Evolutionary conservation across 2,888 invertebrate species (phyloP), one percentile per base, ranked within the genome.

Genomic region (Adineta ricciae): DNA sequence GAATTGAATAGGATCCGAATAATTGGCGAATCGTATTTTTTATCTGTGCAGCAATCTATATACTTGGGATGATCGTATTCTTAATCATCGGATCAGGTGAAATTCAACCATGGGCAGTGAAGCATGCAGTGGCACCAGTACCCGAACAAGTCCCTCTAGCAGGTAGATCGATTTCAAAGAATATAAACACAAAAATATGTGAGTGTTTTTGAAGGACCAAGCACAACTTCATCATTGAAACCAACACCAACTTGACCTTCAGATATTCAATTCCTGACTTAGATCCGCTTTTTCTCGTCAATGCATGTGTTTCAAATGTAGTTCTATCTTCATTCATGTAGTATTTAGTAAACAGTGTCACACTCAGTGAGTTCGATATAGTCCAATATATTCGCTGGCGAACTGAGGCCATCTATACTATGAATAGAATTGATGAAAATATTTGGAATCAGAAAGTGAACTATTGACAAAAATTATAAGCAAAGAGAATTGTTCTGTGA

Each of bases 1-100:
- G 16, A 52, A 49, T n/a, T n/a, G n/a, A 78, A n/a, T 56, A 83
- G 86, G 85, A 78, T 46, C 84, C 84, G 36, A 46, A 78, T 19
- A 78, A 86, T 73, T 86, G 86, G 86, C 46, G 86, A 50, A 83
- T 86, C 46, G 86, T 86, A 7, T 86, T 86, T 56, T 83, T 83
- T 41, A 84, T 86, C 21, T 84, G 83, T 64, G 86, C 86, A 38
- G 52, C 38, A 32, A 73, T 86, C 8, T 86, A 84, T 36, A 72
- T 84, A 14, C 7, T 84, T 27, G 86, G 86, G 38, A 83, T 50
- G 16, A 49, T 86, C 5, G 52, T 32, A n/a, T 83, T 52, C 1
- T 11, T 84, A n/a, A 49, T 84, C 0, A 83, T 86, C 50, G 84
- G 84, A 50, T 83, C 64, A 72, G 86, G 86, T 27, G 72, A 84